Evolutionary conservation across 2,888 invertebrate species (phyloP).

Genomic region (Sturmia bella): DNA sequence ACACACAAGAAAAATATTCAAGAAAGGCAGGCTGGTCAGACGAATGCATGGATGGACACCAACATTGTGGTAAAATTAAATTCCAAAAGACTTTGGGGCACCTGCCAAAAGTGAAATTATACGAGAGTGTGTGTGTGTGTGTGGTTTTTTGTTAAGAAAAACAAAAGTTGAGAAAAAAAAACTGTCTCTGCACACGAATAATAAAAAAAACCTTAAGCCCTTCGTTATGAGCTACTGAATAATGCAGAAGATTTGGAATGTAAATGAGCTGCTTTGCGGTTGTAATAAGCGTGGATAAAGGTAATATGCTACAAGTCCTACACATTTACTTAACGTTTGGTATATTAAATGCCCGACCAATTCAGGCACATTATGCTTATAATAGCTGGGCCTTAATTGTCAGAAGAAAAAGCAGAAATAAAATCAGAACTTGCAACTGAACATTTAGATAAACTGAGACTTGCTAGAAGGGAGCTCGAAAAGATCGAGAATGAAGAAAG

Average conservation of each 20-base stretch:
- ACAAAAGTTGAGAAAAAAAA: not conserved
- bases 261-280: not conserved
- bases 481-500: too few relatives aligned
- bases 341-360: too few relatives aligned
- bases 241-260: conserved; percentile 54
- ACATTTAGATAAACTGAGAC: too few relatives aligned
- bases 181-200: not conserved
- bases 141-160: conserved; percentile 20
- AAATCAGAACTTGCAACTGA: too few relatives aligned
- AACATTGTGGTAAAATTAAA: conserved; percentile 45
- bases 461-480: too few relatives aligned
- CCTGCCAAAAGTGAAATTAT: conserved; percentile 67
- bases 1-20: conserved; percentile 10
- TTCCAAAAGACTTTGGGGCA: conserved; percentile 66
- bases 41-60: not conserved
- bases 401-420: too few relatives aligned
- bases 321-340: too few relatives aligned
- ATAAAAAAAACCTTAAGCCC: not conserved
- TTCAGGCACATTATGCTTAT: too few relatives aligned
- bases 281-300: too few relatives aligned
- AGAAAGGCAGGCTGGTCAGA: not conserved
- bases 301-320: too few relatives aligned
- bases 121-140: too few relatives aligned
- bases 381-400: too few relatives aligned
- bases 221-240: conserved; percentile 59